These are phyloP conservation scores for Ochotona princeps DNA, from an alignment of 2,113 vertebrate genomes.

Conservation along the genomic window DNA sequence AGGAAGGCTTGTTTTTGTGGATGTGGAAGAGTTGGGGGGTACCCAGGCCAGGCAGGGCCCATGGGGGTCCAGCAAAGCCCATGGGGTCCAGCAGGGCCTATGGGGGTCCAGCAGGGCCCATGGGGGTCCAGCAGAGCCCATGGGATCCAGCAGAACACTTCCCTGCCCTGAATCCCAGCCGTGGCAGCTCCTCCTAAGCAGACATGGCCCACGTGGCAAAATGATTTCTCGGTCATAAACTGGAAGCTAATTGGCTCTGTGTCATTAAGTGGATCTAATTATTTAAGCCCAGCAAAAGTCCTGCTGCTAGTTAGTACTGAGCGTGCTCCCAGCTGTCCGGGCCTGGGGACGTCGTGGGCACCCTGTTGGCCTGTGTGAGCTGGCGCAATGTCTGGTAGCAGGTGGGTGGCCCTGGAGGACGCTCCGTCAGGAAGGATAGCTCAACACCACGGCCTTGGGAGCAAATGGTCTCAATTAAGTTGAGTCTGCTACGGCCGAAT, in stretches of 20 bases:
- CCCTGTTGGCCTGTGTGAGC: background rate
- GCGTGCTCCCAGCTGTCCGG: background rate
- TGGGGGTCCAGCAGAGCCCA: too few relatives aligned
- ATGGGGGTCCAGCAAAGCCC: too few relatives aligned
- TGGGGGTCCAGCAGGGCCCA: too few relatives aligned
- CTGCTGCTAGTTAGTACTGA: background rate
- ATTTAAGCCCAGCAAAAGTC: background rate
- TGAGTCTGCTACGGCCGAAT: accelerated
- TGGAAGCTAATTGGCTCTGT: background rate
- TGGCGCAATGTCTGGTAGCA: background rate
- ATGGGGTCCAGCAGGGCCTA: accelerated
- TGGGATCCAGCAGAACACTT: accelerated
- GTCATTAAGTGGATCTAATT: slow-evolving; percentile 42
- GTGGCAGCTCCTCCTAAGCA: accelerated
- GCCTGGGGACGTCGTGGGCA: background rate
- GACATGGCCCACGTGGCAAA: background rate
- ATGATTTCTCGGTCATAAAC: background rate
- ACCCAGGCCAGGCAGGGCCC: background rate
- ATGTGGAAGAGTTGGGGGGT: accelerated
- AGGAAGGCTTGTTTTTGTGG: accelerated
- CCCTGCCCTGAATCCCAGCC: background rate
- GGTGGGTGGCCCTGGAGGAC: background rate
- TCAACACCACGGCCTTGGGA: background rate
- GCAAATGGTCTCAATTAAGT: background rate
- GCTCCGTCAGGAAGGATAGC: background rate